phyloP scores from a whole-genome alignment of 2,888 invertebrate genomes.

The Tetramorium bicarinatum region DNA sequence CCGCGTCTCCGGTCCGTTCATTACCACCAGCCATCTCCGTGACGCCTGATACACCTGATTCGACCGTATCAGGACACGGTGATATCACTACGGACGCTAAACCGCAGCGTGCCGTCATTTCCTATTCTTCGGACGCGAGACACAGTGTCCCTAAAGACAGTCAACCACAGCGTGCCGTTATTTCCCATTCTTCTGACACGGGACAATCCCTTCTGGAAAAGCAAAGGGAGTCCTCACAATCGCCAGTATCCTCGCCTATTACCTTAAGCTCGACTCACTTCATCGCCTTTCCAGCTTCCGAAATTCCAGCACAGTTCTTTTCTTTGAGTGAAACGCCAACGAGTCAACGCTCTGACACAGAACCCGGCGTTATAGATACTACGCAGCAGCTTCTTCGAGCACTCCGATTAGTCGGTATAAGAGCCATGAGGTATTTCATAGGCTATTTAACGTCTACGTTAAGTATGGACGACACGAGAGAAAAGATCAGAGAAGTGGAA shows the following conservation, averaged over 20 bases:
- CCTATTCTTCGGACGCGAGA: constrained; percentile 82
- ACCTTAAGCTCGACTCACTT: constrained; percentile 74
- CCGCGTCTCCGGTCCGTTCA: constrained; percentile 83
- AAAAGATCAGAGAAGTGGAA: constrained; percentile 90
- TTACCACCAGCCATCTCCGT: constrained; percentile 84
- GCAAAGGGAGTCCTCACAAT: constrained; percentile 69
- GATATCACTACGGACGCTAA: constrained; percentile 60
- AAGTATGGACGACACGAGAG: constrained; percentile 88
- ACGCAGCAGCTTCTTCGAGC: constrained; percentile 91
- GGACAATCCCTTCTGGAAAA: constrained; percentile 60
- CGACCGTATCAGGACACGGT: constrained; percentile 49
- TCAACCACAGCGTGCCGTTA: constrained; percentile 79
- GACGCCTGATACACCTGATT: constrained; percentile 81
- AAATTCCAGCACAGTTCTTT: constrained; percentile 80
- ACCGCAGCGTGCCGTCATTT: constrained; percentile 82
- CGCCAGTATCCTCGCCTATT: constrained; percentile 63
- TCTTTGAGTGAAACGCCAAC: constrained; percentile 63
- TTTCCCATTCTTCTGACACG: constrained; percentile 83
- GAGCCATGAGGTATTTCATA: constrained; percentile 91
- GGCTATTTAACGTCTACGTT: constrained; percentile 89
- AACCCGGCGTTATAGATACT: constrained; percentile 90
- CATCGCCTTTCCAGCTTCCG: constrained; percentile 80
- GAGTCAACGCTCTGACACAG: constrained; percentile 57
- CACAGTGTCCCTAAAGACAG: constrained; percentile 51
- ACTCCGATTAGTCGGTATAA: constrained; percentile 89